Base-by-base conservation (phyloP, 2,113 vertebrate genomes). In the Uria lomvia region DNA sequence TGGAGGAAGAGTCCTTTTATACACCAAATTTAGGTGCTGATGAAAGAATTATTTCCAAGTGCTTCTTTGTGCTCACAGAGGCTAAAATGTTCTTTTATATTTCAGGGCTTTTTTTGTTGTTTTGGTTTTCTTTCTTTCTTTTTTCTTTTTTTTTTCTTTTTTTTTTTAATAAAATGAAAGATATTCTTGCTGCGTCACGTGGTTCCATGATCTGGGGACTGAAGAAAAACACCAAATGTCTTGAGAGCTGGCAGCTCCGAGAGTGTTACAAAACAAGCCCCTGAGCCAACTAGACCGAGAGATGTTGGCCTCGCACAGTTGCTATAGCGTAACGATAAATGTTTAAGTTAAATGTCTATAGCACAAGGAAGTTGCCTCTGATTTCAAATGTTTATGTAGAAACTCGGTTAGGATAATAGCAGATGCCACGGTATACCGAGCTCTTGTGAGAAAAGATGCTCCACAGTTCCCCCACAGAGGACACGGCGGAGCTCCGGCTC, bases 181-280 rank as follows among this genome's bases (percentile, higher is more conserved):
- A 96, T 55, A 94, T 88, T 95, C 94, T 93, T 95, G 88, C 89
- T 76, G 49, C 2, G 3, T 83, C 89, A 96, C 2, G 5, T 85
- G 67, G 88, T 85, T 91, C 67, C 67, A 90, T 82, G 93, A 92
- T 97, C 91, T 73, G 77, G 26, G 70, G 81, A 97, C 65, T 91
- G 85, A 96, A 97, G 96, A 96, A 97, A 97, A 97, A 97, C 97
- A 97, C 97, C 96, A 97, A 95, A 97, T 97, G 97, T 97, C 95
- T 97, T 97, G 91, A 94, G 96, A 87, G 95, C 93, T 97, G 97
- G 96, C 96, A 96, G 96, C 93, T 86, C 77, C 30, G 38, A 91
- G 81, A 71, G 92, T 95, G 96, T 96, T 96, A 96, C 89, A 96
- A 97, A 97, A 97, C 95, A 97, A 96, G 96, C 87, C 10, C 55